Conservation (phyloP, 2,113 vertebrate genomes). For the Acanthochromis polyacanthus region DNA sequence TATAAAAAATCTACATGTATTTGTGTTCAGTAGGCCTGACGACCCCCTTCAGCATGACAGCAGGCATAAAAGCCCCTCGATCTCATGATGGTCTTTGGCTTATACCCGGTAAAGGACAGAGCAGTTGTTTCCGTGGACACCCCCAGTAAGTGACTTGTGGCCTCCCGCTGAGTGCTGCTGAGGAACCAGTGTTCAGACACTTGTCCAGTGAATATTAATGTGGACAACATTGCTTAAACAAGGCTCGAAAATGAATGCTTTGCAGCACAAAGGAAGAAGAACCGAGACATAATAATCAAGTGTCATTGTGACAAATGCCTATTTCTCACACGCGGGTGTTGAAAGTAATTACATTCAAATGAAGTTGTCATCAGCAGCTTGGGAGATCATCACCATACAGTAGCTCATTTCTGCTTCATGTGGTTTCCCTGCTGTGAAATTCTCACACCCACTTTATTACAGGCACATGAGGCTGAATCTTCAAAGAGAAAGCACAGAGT, state of each 20-base stretch:
- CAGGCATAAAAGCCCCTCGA: constrained; percentile 35
- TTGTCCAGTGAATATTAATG: constrained; percentile 48
- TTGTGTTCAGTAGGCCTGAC: no score
- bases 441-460: constrained; percentile 30
- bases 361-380: constrained; percentile 67
- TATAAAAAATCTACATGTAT: no score
- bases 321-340: constrained; percentile 54
- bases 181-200: constrained; percentile 27
- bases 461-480: constrained; percentile 46
- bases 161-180: constrained; percentile 36
- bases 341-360: constrained; percentile 78
- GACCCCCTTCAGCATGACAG: constrained; percentile 47
- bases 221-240: constrained; percentile 32
- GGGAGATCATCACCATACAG: constrained; percentile 58
- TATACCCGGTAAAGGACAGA: constrained; percentile 44
- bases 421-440: constrained; percentile 71
- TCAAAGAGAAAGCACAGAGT: constrained; percentile 32
- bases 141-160: constrained; percentile 36
- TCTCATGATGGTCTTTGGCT: constrained; percentile 45
- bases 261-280: constrained; percentile 37
- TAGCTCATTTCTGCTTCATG: constrained; percentile 61
- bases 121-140: constrained; percentile 30
- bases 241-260: constrained; percentile 56
- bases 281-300: constrained; percentile 61
- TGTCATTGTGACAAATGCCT: constrained; percentile 71